These are phyloP conservation scores for Melanerpes formicivorus DNA, from an alignment of 2,113 vertebrate genomes.

Conservation along the genomic window DNA sequence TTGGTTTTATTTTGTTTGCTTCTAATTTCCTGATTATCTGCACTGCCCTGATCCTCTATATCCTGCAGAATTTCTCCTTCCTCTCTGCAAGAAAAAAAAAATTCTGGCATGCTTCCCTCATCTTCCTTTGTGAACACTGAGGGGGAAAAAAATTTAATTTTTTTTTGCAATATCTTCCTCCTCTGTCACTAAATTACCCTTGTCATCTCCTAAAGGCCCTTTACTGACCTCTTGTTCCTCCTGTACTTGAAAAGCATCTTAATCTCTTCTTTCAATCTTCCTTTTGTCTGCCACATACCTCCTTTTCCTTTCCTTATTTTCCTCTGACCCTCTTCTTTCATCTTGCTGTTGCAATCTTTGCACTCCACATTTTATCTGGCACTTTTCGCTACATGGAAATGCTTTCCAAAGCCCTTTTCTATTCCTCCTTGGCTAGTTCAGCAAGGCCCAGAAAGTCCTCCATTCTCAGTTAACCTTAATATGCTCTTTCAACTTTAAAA, in stretches of 20 bases:
- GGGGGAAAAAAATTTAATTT: slow-evolving; percentile 48
- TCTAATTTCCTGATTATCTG: slow-evolving; percentile 63
- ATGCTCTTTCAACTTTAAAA: neutral
- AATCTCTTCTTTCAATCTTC: slow-evolving; percentile 66
- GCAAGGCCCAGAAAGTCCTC: neutral
- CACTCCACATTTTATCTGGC: slow-evolving; percentile 24
- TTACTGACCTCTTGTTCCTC: slow-evolving; percentile 64
- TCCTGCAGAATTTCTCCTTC: slow-evolving; percentile 50
- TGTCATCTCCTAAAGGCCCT: slow-evolving; percentile 56
- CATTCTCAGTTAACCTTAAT: neutral
- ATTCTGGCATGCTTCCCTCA: slow-evolving; percentile 37
- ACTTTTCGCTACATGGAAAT: slow-evolving; percentile 11
- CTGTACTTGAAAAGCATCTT: slow-evolving; percentile 62
- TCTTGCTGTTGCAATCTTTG: slow-evolving; percentile 46
- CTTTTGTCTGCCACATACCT: slow-evolving; percentile 50
- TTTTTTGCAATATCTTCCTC: slow-evolving; percentile 54
- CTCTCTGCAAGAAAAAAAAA: neutral
- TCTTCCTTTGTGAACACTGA: slow-evolving; percentile 43
- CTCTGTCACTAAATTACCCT: slow-evolving; percentile 62
- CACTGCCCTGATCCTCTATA: slow-evolving; percentile 26
- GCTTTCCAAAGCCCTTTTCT: slow-evolving; percentile 1
- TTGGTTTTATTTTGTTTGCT: slow-evolving; percentile 58
- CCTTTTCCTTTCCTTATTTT: slow-evolving; percentile 40
- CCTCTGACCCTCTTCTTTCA: slow-evolving; percentile 38
- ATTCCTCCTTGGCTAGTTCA: neutral